These are phyloP conservation scores for Pseudolycoriella hygida DNA, from an alignment of 2,888 invertebrate genomes.

Conservation along the genomic window DNA sequence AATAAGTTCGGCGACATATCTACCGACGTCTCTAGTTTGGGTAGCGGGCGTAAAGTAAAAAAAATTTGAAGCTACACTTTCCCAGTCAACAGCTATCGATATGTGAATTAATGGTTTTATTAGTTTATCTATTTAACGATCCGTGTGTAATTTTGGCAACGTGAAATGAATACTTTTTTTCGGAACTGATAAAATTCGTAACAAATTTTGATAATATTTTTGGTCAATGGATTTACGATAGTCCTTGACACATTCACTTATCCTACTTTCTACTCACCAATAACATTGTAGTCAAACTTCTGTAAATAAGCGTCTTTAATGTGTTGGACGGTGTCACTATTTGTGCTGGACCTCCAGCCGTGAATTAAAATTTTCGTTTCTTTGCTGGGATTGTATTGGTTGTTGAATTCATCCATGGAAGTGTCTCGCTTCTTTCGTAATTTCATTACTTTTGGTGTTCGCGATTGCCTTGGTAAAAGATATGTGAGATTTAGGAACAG, in stretches of 20 bases:
- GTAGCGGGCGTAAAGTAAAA: slow-evolving; percentile 24
- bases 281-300: slow-evolving; percentile 14
- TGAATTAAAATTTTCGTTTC: slow-evolving; percentile 9
- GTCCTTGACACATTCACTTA: too few relatives aligned
- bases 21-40: slow-evolving; percentile 24
- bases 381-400: neutral
- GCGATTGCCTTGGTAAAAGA: too few relatives aligned
- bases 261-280: slow-evolving; percentile 3
- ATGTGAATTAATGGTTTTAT: too few relatives aligned
- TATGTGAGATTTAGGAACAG: too few relatives aligned
- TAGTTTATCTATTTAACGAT: too few relatives aligned
- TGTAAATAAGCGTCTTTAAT: slow-evolving; percentile 25
- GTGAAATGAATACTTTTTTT: too few relatives aligned
- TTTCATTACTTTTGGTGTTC: slow-evolving; percentile 1
- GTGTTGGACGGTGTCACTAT: slow-evolving; percentile 24
- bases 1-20: slow-evolving; percentile 20
- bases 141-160: too few relatives aligned
- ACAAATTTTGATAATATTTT: neutral
- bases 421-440: neutral
- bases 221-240: neutral
- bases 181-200: too few relatives aligned
- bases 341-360: slow-evolving; percentile 21
- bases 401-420: slow-evolving; percentile 1
- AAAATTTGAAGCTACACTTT: slow-evolving; percentile 24
- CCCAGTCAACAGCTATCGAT: slow-evolving; percentile 23